A percentile compares a stretch with the other conserved stretches of the same genome.
Conservation (phyloP, 2,888 invertebrate genomes). For the Tenodera sinensis region DNA sequence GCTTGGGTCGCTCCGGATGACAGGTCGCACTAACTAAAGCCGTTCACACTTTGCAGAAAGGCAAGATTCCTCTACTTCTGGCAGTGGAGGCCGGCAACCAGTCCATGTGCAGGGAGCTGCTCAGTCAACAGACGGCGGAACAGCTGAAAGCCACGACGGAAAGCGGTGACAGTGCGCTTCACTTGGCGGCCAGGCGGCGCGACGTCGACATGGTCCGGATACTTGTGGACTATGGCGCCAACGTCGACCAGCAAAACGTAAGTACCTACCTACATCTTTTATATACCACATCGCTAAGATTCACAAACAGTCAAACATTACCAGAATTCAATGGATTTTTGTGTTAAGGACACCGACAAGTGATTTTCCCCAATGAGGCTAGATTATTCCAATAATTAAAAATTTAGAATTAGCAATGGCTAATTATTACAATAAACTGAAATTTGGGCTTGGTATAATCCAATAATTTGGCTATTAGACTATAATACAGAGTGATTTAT, state of each 20-base stretch:
- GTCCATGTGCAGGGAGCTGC: constrained; percentile 89
- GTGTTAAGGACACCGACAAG: too few relatives aligned
- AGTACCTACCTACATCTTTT: constrained; percentile 38
- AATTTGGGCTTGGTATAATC: too few relatives aligned
- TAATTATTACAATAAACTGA: too few relatives aligned
- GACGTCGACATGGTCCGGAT: constrained; percentile 92
- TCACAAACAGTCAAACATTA: too few relatives aligned
- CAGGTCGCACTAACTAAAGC: constrained; percentile 30
- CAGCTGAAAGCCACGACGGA: constrained; percentile 81
- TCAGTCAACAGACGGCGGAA: constrained; percentile 81
- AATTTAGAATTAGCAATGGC: too few relatives aligned
- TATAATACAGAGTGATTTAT: too few relatives aligned
- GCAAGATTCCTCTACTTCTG: constrained; percentile 87
- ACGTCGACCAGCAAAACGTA: constrained; percentile 86
- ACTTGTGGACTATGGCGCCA: constrained; percentile 87
- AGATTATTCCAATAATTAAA: too few relatives aligned
- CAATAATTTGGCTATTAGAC: too few relatives aligned
- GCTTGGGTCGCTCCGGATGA: constrained; percentile 34
- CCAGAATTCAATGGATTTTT: too few relatives aligned
- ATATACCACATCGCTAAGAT: too few relatives aligned
- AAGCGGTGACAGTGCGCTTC: constrained; percentile 90
- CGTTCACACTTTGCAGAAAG: constrained; percentile 63
- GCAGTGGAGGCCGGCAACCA: constrained; percentile 95
- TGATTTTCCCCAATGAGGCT: too few relatives aligned
- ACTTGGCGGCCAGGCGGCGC: constrained; percentile 87